These are phyloP conservation scores for Parapsyche elsis DNA, from an alignment of 1,140 invertebrate species.

Conservation along the genomic window DNA sequence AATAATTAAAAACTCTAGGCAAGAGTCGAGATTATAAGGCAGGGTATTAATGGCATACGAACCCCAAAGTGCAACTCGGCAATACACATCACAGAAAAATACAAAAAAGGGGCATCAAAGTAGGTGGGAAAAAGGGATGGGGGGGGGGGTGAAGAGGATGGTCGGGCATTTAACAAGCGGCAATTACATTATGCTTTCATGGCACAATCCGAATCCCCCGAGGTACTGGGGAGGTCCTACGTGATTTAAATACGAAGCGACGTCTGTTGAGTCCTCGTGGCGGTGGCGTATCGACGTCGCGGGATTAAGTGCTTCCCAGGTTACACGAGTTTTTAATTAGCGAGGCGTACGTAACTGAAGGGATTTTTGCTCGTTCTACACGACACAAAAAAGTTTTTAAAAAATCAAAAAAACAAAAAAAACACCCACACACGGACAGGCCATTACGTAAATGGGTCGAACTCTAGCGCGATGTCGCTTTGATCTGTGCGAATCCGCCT, in stretches of 20 bases:
- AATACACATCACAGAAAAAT: not conserved
- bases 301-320: slow-evolving; percentile 36
- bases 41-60: too few species aligned
- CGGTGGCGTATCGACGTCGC: not conserved
- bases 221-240: slow-evolving; percentile 6
- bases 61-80: not conserved
- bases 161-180: slow-evolving; percentile 39
- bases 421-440: not conserved
- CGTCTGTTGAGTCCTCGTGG: not conserved
- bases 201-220: slow-evolving; percentile 26
- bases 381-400: not conserved
- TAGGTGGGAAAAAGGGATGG: not conserved
- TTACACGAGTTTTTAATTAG: slow-evolving; percentile 45
- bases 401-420: not conserved
- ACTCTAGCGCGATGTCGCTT: not conserved
- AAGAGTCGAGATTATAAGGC: too few species aligned
- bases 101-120: slow-evolving; percentile 1
- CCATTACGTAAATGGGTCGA: not conserved
- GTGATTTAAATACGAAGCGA: slow-evolving; percentile 41
- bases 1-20: too few species aligned
- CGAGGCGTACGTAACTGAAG: not conserved
- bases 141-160: not conserved
- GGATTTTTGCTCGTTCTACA: not conserved
- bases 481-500: too few species aligned
- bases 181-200: slow-evolving; percentile 47